A percentile compares a stretch with the other conserved stretches of the same genome.
Evolutionary conservation across 1,140 invertebrate genomes (phyloP).

Genomic region (Lucilia sericata): DNA sequence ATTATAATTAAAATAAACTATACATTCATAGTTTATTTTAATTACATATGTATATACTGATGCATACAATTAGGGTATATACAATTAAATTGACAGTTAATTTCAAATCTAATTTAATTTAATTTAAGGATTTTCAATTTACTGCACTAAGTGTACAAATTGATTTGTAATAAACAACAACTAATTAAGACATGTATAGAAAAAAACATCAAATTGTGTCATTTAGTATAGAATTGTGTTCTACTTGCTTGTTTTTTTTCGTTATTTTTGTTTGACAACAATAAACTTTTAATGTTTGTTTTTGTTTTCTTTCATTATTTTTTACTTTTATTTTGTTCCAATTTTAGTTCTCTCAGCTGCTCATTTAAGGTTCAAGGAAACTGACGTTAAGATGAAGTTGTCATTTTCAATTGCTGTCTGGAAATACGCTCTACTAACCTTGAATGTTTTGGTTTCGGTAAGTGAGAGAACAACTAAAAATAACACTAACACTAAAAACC

Average conservation of each 20-base stretch:
- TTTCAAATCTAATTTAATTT: neutral
- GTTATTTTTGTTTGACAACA: neutral
- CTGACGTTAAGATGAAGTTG: conserved; percentile 45
- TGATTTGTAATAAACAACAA: neutral
- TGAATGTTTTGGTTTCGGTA: conserved; percentile 44
- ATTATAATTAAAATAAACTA: too few relatives aligned
- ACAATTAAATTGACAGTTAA: too few relatives aligned
- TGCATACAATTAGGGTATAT: too few relatives aligned
- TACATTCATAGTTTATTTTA: too few relatives aligned
- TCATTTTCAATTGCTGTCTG: conserved; percentile 44
- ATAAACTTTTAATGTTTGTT: neutral
- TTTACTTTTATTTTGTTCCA: conserved; percentile 14
- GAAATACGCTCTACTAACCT: conserved; percentile 42
- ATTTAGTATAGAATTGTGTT: neutral
- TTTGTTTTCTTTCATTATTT: conserved; percentile 23
- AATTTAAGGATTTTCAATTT: neutral
- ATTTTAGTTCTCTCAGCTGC: conserved; percentile 22
- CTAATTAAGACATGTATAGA: neutral
- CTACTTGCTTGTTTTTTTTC: neutral
- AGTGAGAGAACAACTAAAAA: conserved; percentile 15
- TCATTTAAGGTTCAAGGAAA: conserved; percentile 30
- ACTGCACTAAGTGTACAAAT: neutral
- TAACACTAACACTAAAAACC: neutral
- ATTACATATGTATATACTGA: too few relatives aligned
- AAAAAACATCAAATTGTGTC: neutral